phyloP scores from a whole-genome alignment of 2,888 invertebrate genomes.

The Drosophila macrothrix region DNA sequence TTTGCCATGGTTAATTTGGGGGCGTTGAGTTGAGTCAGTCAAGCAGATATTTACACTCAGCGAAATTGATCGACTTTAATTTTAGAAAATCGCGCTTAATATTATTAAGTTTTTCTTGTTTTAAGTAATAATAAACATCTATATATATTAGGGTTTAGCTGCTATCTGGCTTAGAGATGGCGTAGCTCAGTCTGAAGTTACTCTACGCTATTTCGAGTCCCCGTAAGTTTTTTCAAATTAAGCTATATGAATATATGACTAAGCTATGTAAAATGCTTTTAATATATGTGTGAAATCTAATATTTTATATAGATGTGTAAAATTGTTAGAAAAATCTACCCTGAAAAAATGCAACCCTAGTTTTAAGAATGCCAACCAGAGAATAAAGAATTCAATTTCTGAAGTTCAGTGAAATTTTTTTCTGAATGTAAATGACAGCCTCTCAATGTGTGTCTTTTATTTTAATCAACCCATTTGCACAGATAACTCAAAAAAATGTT shows the following conservation, averaged over 20 bases:
- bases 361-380: background rate
- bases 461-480: constrained; percentile 1
- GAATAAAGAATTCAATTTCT: background rate
- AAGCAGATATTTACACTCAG: constrained; percentile 12
- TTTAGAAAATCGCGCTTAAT: background rate
- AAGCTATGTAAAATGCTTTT: too few species aligned
- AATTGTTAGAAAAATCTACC: too few species aligned
- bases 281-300: too few species aligned
- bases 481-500: constrained; percentile 21
- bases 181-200: too few species aligned
- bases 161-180: too few species aligned
- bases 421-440: background rate
- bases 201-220: too few species aligned
- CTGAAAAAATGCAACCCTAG: too few species aligned
- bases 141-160: too few species aligned
- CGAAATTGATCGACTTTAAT: background rate
- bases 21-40: constrained; percentile 51
- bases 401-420: background rate
- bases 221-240: background rate
- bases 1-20: constrained; percentile 27
- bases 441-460: constrained; percentile 3
- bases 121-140: too few species aligned
- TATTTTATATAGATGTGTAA: too few species aligned
- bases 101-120: background rate
- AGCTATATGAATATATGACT: too few species aligned